These are phyloP conservation scores for Portunus trituberculatus DNA, from an alignment of 1,140 invertebrate genomes.

Conservation along the genomic window DNA sequence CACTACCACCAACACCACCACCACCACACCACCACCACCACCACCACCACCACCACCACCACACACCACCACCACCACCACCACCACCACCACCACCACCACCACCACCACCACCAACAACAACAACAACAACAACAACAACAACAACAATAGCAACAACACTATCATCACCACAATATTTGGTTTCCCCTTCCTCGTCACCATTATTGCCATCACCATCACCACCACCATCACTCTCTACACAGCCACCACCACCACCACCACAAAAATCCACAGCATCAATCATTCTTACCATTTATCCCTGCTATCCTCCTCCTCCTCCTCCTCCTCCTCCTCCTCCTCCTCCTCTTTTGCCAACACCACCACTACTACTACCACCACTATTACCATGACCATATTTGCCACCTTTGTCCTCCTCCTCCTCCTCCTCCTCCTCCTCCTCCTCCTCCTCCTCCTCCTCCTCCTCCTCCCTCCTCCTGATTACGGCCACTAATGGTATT, in stretches of 20 bases:
- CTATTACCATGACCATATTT: neutral
- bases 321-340: conserved; percentile 3
- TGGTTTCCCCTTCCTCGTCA: too few species aligned
- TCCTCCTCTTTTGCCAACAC: neutral
- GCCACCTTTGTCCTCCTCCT: neutral
- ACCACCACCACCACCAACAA: neutral
- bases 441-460: neutral
- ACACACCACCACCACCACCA: neutral
- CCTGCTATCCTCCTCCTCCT: neutral
- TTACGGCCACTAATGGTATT: neutral
- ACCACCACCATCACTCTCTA: too few species aligned
- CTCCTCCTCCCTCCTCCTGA: neutral
- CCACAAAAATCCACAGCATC: neutral
- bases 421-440: neutral
- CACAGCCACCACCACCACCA: neutral
- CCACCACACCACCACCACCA: too few species aligned
- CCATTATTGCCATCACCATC: too few species aligned
- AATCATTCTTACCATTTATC: neutral
- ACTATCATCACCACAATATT: too few species aligned
- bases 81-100: neutral
- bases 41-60: neutral
- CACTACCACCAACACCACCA: too few species aligned
- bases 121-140: too few species aligned
- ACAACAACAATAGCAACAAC: too few species aligned
- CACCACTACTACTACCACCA: neutral